These are phyloP conservation scores for Alca torda DNA, from an alignment of 2,797 vertebrate species.

Conservation along the genomic window DNA sequence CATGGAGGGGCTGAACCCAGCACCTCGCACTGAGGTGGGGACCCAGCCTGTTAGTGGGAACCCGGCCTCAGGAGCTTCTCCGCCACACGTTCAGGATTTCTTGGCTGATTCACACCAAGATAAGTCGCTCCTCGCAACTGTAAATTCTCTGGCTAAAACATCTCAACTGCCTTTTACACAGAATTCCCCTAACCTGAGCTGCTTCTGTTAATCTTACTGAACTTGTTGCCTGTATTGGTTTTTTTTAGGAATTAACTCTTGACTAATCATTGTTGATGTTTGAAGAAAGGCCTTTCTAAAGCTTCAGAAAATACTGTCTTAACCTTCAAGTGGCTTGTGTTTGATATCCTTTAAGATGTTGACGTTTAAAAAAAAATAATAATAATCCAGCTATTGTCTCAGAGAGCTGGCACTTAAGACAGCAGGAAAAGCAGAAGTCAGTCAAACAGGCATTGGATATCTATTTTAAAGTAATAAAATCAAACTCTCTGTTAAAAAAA, in stretches of 20 bases:
- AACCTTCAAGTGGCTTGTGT: background rate
- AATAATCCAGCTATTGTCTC: background rate
- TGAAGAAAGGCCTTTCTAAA: background rate
- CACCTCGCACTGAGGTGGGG: background rate
- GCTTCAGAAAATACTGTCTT: background rate
- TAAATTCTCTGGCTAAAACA: background rate
- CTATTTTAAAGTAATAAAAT: background rate
- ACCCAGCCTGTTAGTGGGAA: background rate
- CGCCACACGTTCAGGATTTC: background rate
- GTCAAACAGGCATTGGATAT: background rate
- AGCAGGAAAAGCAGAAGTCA: background rate
- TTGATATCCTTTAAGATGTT: background rate
- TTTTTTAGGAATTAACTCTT: background rate
- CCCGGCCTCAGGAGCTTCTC: rapidly evolving
- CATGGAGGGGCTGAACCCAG: background rate
- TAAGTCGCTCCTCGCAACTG: background rate
- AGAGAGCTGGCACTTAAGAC: background rate
- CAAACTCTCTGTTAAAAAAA: background rate
- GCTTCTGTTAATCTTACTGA: background rate
- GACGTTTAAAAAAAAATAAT: background rate
- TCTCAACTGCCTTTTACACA: background rate
- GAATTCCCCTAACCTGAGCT: background rate
- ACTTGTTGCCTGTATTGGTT: background rate
- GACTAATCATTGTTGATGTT: background rate
- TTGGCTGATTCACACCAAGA: background rate